Conservation (phyloP, 2,888 invertebrate species). For the Agrilus mali region DNA sequence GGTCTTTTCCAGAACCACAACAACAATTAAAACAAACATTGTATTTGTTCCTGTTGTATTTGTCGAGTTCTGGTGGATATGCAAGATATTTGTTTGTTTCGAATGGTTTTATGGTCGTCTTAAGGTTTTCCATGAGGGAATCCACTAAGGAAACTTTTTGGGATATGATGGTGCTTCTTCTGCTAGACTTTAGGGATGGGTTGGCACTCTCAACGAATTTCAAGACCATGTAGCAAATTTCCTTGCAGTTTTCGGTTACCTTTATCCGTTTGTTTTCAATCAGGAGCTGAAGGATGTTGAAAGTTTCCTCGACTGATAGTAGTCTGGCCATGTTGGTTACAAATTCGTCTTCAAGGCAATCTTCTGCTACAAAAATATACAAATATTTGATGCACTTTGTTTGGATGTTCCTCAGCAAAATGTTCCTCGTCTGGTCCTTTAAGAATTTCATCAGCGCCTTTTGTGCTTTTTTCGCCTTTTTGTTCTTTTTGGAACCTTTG, state of each 20-base stretch:
- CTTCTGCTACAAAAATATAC: slow-evolving; percentile 19
- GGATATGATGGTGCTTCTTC: background rate
- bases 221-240: background rate
- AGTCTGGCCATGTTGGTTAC: slow-evolving; percentile 19
- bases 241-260: too few relatives aligned
- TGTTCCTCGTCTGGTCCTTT: slow-evolving; percentile 12
- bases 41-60: slow-evolving; percentile 17
- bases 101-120: background rate
- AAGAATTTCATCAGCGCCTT: slow-evolving; percentile 3
- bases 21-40: slow-evolving; percentile 28
- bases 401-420: slow-evolving; percentile 16
- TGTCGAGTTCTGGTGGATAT: slow-evolving; percentile 11
- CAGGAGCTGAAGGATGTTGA: slow-evolving; percentile 18
- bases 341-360: slow-evolving; percentile 15
- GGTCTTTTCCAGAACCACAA: slow-evolving; percentile 14
- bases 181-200: too few relatives aligned
- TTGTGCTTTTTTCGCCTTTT: slow-evolving; percentile 7
- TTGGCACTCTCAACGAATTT: too few relatives aligned
- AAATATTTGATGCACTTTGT: slow-evolving; percentile 18
- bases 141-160: background rate
- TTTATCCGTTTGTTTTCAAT: slow-evolving; percentile 12
- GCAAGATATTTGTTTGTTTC: background rate
- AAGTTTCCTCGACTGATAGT: slow-evolving; percentile 15
- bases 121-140: slow-evolving; percentile 3
- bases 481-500: slow-evolving; percentile 1